Conservation (phyloP, 2,113 vertebrate genomes). For the Macquaria australasica region DNA sequence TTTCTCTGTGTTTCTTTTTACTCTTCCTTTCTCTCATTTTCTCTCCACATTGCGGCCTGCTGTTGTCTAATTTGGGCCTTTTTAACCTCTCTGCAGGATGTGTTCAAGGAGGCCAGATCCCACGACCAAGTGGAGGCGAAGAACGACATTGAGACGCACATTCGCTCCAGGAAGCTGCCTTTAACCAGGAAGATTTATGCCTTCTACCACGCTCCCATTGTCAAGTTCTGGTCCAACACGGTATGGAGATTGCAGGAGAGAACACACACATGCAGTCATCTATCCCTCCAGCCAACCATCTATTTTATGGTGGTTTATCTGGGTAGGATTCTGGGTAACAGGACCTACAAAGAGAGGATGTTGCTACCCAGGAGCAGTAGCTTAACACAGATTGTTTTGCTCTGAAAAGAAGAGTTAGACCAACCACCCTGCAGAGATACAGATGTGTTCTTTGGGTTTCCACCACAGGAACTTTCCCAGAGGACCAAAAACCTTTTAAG, state of each 20-base stretch:
- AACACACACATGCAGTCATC: neutral
- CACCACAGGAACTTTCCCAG: neutral
- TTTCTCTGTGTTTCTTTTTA: neutral
- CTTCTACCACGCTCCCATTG: conserved; percentile 98
- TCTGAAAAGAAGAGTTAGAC: neutral
- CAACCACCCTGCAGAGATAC: neutral
- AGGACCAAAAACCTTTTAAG: neutral
- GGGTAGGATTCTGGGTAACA: neutral
- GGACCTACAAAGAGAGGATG: neutral
- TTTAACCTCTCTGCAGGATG: conserved; percentile 85
- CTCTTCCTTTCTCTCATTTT: neutral
- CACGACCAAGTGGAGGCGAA: conserved; percentile 88
- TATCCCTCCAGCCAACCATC: neutral
- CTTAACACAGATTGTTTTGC: neutral
- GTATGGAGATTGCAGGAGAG: conserved; percentile 75
- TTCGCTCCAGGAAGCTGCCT: conserved; percentile 93
- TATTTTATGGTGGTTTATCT: conserved; percentile 1
- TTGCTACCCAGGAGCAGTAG: neutral
- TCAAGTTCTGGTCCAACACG: conserved; percentile 99
- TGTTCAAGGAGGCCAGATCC: conserved; percentile 93
- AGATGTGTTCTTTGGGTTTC: neutral
- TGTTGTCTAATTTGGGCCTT: conserved; percentile 32
- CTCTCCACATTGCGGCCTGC: neutral
- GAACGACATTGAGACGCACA: conserved; percentile 89
- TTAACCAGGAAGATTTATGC: conserved; percentile 97